Base-by-base conservation (phyloP, 2,888 invertebrate species). In the Dryadula phaetusa region DNA sequence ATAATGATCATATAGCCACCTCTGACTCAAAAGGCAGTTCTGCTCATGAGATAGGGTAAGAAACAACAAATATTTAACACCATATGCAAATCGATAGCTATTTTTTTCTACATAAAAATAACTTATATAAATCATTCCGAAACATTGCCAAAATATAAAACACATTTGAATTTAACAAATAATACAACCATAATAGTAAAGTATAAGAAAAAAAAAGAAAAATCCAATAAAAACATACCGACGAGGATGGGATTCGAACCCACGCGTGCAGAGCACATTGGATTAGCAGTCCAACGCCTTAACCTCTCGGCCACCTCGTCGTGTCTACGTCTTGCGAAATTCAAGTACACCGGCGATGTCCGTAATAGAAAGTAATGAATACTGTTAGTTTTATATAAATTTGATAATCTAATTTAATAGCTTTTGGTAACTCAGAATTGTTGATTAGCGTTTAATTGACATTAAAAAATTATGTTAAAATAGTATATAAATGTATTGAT, bases 181-280 rank as follows among this genome's bases (percentile, higher is more conserved):
- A 32, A 32, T 32, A 32, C 8, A 32, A 32, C 8, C 8, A 7
- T 7, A 42, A 62, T 32, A 56, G 60, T 63, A 77, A 80, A 82
- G 82, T 83, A 79, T 32, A 46, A 4, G 62, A 54, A 66, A 44
- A 49, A 40, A 47, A 62, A 46, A 53, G 25, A 58, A 32, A 69
- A 58, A 44, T 14, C 1, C n/a, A n/a, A n/a, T 7, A 64, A 79
- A 75, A 74, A 73, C 71, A 73, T 72, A 79, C 70, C 95, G 95
- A 95, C 95, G 95, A 95, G 95, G 95, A 95, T 95, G 95, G 95
- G 95, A 95, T 95, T 95, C 95, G 95, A 95, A 95, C 95, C 95
- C 95, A 95, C 95, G 95, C 95, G 95, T 95, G 95, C 95, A 95
- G 95, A 95, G 95, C 85, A 83, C 86, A 86, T 84, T 85, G 85